Percentiles rank a stretch among this genome's conserved stretches.
These are phyloP conservation scores for Atlantisia rogersi DNA, from an alignment of 2,113 vertebrate genomes.

Conservation along the genomic window DNA sequence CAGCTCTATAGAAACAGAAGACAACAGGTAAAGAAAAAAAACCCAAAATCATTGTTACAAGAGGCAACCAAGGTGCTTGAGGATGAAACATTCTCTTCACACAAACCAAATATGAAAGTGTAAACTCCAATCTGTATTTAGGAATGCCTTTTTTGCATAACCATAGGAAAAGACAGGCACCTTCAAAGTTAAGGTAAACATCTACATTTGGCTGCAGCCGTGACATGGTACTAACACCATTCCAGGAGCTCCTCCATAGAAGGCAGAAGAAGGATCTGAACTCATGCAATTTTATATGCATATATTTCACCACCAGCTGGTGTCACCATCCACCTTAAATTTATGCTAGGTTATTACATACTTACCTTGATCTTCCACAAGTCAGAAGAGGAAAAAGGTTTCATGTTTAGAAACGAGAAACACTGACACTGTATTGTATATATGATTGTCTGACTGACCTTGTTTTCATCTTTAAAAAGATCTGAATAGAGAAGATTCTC, in stretches of 20 bases:
- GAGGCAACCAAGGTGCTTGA: background rate
- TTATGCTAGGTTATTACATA: background rate
- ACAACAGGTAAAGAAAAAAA: background rate
- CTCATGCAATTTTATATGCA: background rate
- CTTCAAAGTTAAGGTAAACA: background rate
- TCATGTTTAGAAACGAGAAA: background rate
- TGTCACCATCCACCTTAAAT: constrained; percentile 9
- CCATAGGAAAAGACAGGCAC: background rate
- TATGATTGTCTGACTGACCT: background rate
- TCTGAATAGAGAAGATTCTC: background rate
- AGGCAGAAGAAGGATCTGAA: background rate
- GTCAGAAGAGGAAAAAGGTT: background rate
- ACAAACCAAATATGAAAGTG: background rate
- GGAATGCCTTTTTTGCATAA: background rate
- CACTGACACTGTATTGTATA: background rate
- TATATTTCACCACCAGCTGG: constrained; percentile 3
- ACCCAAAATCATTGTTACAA: background rate
- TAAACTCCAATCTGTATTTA: background rate
- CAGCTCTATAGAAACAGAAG: background rate
- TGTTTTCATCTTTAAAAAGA: background rate
- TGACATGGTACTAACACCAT: too few species aligned
- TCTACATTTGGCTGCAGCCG: background rate
- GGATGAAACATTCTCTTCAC: background rate
- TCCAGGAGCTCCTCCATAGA: background rate
- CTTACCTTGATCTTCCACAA: background rate